Conservation (phyloP, 2,113 vertebrate species). For the Entomyzon cyanotis region DNA sequence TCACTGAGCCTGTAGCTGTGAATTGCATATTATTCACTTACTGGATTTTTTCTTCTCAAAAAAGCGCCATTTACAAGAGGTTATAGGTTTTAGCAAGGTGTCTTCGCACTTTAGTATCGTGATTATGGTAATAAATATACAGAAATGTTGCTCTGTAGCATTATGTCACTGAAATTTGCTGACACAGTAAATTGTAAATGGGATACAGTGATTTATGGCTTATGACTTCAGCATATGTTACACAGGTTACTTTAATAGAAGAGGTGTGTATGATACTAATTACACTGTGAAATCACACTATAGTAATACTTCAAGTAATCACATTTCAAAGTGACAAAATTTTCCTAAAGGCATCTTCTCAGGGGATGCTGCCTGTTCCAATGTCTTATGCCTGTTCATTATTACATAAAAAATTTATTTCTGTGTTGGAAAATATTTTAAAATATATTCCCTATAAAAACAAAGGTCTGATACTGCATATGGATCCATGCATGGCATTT, state of each 20-base stretch:
- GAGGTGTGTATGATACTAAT: constrained; percentile 50
- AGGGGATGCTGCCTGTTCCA: not conserved
- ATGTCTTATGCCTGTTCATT: not conserved
- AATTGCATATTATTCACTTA: constrained; percentile 28
- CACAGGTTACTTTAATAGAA: constrained; percentile 7
- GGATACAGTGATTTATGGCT: constrained; percentile 48
- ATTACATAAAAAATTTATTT: not conserved
- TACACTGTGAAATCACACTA: constrained; percentile 36
- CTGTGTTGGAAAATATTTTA: not conserved
- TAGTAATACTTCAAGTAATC: constrained; percentile 46
- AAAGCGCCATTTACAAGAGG: constrained; percentile 25
- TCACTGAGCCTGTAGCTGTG: constrained; percentile 8
- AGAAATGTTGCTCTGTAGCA: constrained; percentile 39
- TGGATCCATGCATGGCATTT: not conserved
- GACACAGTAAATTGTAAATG: constrained; percentile 42
- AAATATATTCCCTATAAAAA: not conserved
- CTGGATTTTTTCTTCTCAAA: not conserved
- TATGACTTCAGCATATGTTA: constrained; percentile 63
- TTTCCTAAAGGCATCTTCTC: constrained; percentile 17
- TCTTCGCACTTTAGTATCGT: not conserved
- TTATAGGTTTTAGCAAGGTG: constrained; percentile 50
- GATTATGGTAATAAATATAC: constrained; percentile 57
- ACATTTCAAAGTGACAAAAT: constrained; percentile 44
- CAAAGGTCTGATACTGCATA: not conserved
- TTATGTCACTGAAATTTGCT: constrained; percentile 61